Evolutionary conservation across 2,888 invertebrate species (phyloP), one percentile per base, ranked within the genome.

Genomic region (Adelognathus sp.): DNA sequence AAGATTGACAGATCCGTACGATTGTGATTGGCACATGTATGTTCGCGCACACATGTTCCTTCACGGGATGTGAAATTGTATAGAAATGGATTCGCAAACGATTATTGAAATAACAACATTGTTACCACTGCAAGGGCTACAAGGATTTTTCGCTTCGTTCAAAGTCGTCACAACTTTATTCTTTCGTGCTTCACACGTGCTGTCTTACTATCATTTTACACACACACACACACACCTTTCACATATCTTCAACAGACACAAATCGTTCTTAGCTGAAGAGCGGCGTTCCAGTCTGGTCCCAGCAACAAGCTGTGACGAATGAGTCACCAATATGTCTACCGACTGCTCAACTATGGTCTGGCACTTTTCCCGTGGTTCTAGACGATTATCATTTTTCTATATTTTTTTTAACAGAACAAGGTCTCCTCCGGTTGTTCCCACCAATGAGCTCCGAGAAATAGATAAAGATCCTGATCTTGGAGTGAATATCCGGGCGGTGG

Each of bases 371-470:
- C n/a, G 16, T n/a, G 16, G 29, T 41, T 16, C 4, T n/a, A 18
- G 63, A 6, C 18, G 18, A 0, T 24, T 60, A 39, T n/a, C 4
- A 50, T 18, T 18, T 70, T 6, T 46, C 50, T 67, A 33, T 16
- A 2, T 6, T 18, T 44, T 18, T 16, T 52, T 87, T 83, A 90
- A 81, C 89, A 89, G 70, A 90, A 89, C 31, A 90, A 85, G 71
- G 89, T 87, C 63, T 89, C 86, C 75, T 88, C 88, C 73, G 86
- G 86, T 67, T 86, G 88, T 80, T 84, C 88, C 88, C 89, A 89
- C 86, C 87, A 89, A 78, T 88, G 87, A 54, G 87, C 86, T 16
- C 73, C 88, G 77, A 88, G 82, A 46, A 86, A 85, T 75, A 84
- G 83, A 71, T 88, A 86, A 61, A 85, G 84, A 76, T 88, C 86